These are phyloP conservation scores for Phyto melanocephala DNA, from an alignment of 2,888 invertebrate species.

Conservation along the genomic window DNA sequence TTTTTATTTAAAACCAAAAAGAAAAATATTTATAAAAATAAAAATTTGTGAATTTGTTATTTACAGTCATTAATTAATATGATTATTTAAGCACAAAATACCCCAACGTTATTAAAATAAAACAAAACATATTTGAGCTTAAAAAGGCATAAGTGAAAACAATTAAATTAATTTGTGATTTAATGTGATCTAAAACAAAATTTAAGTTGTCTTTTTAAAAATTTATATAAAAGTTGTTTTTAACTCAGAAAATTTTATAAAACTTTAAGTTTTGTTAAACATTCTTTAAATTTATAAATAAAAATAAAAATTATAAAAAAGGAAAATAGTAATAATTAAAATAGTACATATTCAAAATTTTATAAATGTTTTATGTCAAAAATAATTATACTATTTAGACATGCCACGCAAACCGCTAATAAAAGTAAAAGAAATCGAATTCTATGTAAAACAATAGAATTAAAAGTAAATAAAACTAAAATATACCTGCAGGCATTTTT, in stretches of 20 bases:
- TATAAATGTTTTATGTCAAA: constrained; percentile 8
- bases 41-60: constrained; percentile 31
- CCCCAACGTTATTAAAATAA: too few species aligned
- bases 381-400: too few species aligned
- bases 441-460: background rate
- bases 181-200: background rate
- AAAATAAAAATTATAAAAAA: background rate
- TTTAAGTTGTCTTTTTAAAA: background rate
- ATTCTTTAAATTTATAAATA: background rate
- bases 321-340: too few species aligned
- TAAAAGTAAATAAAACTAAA: too few species aligned
- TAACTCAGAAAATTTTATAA: too few species aligned
- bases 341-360: background rate
- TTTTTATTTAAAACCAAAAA: constrained; percentile 68
- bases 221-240: too few species aligned
- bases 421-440: background rate
- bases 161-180: background rate
- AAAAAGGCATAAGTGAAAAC: too few species aligned
- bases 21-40: too few species aligned
- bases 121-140: too few species aligned
- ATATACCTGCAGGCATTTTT: too few species aligned
- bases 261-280: too few species aligned
- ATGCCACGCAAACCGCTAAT: too few species aligned
- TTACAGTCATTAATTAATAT: constrained; percentile 39
- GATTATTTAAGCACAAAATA: constrained; percentile 52